Base-by-base conservation (phyloP, 2,113 vertebrate species). In the Trematomus loennbergii region DNA sequence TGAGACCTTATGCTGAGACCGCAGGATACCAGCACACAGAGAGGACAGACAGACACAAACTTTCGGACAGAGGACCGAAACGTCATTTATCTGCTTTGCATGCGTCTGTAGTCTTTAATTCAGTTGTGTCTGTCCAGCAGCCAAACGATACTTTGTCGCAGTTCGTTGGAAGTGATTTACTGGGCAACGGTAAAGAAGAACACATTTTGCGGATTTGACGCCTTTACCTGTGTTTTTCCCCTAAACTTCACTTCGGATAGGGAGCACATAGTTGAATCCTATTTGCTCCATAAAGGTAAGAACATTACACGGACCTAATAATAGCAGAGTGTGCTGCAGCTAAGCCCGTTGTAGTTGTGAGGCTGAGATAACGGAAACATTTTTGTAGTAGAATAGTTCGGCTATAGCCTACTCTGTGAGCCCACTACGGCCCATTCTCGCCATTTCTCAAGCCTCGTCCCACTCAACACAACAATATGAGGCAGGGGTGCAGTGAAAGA, bases 141-240 rank as follows among this genome's bases (percentile, higher is more conserved):
- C 57, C 48, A n/a, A 81, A 62, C 82, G 78, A 9, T 77, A 90
- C 84, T 91, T 91, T 91, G 90, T 89, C 91, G 92, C 92, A 90
- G 78, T 88, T 92, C 61, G 61, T 18, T 72, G 81, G 81, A 86
- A 92, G 88, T 92, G 87, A 83, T 92, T 90, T 90, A 71, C 55
- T 55, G 82, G 69, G 81, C 59, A 79, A 12, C 69, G 86, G 49
- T 64, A 82, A 72, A 57, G 71, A 49, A 58, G 79, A 69, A 83
- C 55, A 20, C 7, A 46, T 70, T 85, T 80, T 78, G 87, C 78
- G 67, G 86, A 88, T 78, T 90, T 71, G 1, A 45, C 72, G 63
- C 73, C 70, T 20, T 55, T 59, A 43, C 62, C 68, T 74, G 77
- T 76, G 67, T 80, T 85, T 85, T 67, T 43, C 22, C 43, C 25